These are phyloP conservation scores for Eupristina koningsbergeri DNA, from an alignment of 1,140 invertebrate genomes.

Conservation along the genomic window DNA sequence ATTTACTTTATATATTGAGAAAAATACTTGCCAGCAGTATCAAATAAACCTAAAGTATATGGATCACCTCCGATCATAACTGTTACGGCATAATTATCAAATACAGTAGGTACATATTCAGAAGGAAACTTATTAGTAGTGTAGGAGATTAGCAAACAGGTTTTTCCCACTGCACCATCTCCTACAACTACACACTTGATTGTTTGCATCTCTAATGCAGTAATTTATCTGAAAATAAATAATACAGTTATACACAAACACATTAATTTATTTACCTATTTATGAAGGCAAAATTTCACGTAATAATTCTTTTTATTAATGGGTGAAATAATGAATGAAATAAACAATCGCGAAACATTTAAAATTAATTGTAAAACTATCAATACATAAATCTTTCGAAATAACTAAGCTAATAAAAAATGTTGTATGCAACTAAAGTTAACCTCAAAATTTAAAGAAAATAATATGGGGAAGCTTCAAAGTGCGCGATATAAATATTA, in stretches of 20 bases:
- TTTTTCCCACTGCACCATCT: slow-evolving; percentile 98
- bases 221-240: slow-evolving; percentile 42
- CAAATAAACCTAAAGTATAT: slow-evolving; percentile 96
- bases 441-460: slow-evolving; percentile 43
- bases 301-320: no score
- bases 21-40: slow-evolving; percentile 86
- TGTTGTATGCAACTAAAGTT: slow-evolving; percentile 22
- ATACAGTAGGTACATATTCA: slow-evolving; percentile 98
- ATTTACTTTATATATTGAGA: slow-evolving; percentile 1
- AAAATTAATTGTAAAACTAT: no score
- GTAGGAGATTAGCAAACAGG: slow-evolving; percentile 91
- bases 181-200: slow-evolving; percentile 99
- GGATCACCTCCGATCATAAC: slow-evolving; percentile 99
- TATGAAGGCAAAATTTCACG: no score
- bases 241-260: not conserved
- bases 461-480: not conserved
- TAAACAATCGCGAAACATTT: no score
- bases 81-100: slow-evolving; percentile 98
- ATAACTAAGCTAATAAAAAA: slow-evolving; percentile 8
- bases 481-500: not conserved
- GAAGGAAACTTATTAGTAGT: slow-evolving; percentile 98
- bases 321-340: no score
- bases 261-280: not conserved
- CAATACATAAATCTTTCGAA: not conserved
- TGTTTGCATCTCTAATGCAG: slow-evolving; percentile 88